phyloP scores from a whole-genome alignment of 2,113 vertebrate species.

The Larimichthys crocea region DNA sequence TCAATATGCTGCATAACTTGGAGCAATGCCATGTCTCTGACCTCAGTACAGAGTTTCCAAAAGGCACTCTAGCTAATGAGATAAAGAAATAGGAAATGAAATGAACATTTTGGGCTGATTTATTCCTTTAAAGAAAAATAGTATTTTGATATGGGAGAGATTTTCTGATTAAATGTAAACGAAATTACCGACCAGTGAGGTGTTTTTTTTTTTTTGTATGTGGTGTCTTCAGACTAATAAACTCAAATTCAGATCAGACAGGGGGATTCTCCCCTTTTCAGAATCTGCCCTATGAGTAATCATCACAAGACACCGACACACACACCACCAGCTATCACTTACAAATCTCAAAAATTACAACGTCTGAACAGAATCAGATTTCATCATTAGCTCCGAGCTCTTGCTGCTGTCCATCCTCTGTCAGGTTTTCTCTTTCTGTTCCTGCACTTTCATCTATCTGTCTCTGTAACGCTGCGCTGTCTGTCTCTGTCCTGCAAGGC shows the following conservation, averaged over 20 bases:
- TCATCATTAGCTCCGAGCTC: not conserved
- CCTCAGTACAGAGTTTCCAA: not conserved
- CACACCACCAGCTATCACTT: slow-evolving; percentile 2
- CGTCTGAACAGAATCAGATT: slow-evolving; percentile 13
- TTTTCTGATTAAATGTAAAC: not conserved
- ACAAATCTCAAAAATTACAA: slow-evolving; percentile 18
- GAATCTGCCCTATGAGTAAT: slow-evolving; percentile 84
- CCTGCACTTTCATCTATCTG: slow-evolving; percentile 16
- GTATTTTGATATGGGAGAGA: not conserved
- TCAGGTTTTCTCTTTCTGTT: slow-evolving; percentile 7
- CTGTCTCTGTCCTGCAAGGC: slow-evolving; percentile 34
- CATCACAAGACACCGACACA: slow-evolving; percentile 76
- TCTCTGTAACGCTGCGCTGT: slow-evolving; percentile 23
- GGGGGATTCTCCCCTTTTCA: slow-evolving; percentile 68
- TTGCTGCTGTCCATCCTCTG: not conserved
- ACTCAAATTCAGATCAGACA: slow-evolving; percentile 75
- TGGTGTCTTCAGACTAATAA: slow-evolving; percentile 75
- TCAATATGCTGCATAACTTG: no score
- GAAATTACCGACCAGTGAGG: not conserved
- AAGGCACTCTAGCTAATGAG: not conserved
- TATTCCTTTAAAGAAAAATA: not conserved
- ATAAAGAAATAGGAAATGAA: not conserved
- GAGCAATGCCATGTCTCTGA: no score
- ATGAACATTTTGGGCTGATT: not conserved
- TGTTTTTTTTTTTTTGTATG: not conserved